These are phyloP conservation scores for Monopterus albus DNA, from an alignment of 2,113 vertebrate species.

Conservation along the genomic window DNA sequence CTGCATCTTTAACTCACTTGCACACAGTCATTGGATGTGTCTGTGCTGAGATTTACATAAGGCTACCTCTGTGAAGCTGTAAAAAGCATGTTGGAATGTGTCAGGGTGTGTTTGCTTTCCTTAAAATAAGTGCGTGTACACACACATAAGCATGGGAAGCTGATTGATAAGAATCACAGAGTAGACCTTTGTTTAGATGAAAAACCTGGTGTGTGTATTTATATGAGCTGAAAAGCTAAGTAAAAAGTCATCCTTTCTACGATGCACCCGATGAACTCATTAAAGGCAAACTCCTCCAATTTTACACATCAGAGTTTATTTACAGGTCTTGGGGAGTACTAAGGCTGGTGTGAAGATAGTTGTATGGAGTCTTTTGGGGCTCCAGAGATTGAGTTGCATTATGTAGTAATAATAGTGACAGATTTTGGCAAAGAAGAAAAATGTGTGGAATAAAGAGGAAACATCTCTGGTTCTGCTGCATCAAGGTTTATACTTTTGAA, in stretches of 20 bases:
- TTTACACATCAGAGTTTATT: background rate
- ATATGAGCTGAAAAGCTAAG: background rate
- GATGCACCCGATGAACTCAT: slow-evolving; percentile 9
- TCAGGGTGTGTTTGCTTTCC: slow-evolving; percentile 71
- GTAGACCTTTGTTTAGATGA: slow-evolving; percentile 43
- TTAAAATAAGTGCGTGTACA: slow-evolving; percentile 15
- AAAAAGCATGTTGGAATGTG: slow-evolving; percentile 65
- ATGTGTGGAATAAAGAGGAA: background rate
- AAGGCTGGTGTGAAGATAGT: background rate
- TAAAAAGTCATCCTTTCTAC: background rate
- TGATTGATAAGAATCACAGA: slow-evolving; percentile 54
- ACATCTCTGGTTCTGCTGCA: background rate
- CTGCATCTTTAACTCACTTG: background rate
- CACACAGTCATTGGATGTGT: background rate
- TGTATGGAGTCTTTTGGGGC: background rate
- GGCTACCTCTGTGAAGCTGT: slow-evolving; percentile 58
- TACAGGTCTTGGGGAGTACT: background rate
- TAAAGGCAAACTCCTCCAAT: background rate
- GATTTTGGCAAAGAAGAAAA: background rate
- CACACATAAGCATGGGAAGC: slow-evolving; percentile 16
- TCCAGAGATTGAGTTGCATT: background rate
- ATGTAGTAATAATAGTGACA: too few species aligned
- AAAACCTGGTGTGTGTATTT: slow-evolving; percentile 13
- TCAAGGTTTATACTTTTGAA: too few species aligned
- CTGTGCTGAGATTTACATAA: slow-evolving; percentile 13